Evolutionary conservation across 2,113 vertebrate species (phyloP).

Genomic region (Syrrhaptes paradoxus): DNA sequence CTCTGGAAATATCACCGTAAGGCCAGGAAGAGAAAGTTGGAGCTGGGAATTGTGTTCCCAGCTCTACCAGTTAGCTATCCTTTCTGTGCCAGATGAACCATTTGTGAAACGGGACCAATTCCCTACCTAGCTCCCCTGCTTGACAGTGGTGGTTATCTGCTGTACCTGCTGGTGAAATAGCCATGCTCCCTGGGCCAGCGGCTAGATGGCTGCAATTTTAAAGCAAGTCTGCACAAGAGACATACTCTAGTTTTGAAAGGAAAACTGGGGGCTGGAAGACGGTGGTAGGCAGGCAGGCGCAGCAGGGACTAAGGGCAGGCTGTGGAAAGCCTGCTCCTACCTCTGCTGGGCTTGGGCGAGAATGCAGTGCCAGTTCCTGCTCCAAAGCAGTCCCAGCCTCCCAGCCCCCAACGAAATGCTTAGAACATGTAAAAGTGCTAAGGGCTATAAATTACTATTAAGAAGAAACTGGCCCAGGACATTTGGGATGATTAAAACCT

Average conservation of each 20-base stretch:
- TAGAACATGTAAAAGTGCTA: not conserved
- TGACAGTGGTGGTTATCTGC: not conserved
- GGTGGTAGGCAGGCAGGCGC: fast-evolving
- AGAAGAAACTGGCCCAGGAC: not conserved
- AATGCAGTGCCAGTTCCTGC: not conserved
- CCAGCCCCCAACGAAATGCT: not conserved
- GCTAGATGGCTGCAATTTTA: not conserved
- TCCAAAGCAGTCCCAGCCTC: not conserved
- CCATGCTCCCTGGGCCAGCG: fast-evolving
- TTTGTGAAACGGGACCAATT: not conserved
- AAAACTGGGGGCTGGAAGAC: not conserved
- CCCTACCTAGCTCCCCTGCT: not conserved
- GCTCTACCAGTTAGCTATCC: not conserved
- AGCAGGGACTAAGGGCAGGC: not conserved
- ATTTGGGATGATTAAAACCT: not conserved
- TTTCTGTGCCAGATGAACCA: not conserved
- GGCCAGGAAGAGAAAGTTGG: not conserved
- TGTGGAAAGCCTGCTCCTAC: not conserved
- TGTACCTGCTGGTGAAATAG: not conserved
- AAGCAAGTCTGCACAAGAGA: not conserved
- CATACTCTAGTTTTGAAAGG: not conserved
- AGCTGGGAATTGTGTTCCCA: not conserved
- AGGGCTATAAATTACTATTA: not conserved
- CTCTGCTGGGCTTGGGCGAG: not conserved
- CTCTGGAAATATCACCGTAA: not conserved